phyloP scores from a whole-genome alignment of 1,140 invertebrate genomes.

The Tenebrio molitor region DNA sequence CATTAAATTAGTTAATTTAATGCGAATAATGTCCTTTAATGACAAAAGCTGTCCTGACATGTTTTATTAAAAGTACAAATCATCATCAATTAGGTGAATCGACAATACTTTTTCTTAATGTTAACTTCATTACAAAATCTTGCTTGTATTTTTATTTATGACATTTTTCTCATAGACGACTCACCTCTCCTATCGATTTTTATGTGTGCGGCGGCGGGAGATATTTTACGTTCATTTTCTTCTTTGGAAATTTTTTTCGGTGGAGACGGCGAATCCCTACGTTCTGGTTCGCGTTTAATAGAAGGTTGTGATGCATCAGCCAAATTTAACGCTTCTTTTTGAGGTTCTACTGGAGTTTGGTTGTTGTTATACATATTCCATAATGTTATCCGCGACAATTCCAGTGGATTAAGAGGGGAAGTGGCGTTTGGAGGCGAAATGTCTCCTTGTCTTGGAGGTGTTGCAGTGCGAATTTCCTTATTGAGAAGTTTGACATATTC shows the following conservation, averaged over 20 bases:
- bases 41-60: no score
- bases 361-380: slow-evolving; percentile 87
- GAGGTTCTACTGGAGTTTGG: slow-evolving; percentile 68
- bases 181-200: slow-evolving; percentile 91
- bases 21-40: neutral
- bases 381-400: slow-evolving; percentile 81
- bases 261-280: slow-evolving; percentile 70
- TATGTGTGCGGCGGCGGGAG: slow-evolving; percentile 80
- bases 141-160: no score
- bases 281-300: slow-evolving; percentile 76
- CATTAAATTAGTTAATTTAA: slow-evolving; percentile 56
- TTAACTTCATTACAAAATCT: no score
- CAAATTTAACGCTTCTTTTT: slow-evolving; percentile 74
- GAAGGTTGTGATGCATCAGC: slow-evolving; percentile 68
- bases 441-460: slow-evolving; percentile 71
- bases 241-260: slow-evolving; percentile 73
- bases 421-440: slow-evolving; percentile 71
- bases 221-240: slow-evolving; percentile 62
- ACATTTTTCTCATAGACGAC: no score
- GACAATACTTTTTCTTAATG: no score
- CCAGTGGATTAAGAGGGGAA: slow-evolving; percentile 76
- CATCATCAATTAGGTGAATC: no score
- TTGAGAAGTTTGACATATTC: slow-evolving; percentile 82
- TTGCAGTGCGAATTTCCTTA: slow-evolving; percentile 68
- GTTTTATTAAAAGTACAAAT: neutral